Percentiles rank a stretch among this genome's conserved stretches.
phyloP scores from a whole-genome alignment of 2,888 invertebrate species.

The Clanis bilineata region DNA sequence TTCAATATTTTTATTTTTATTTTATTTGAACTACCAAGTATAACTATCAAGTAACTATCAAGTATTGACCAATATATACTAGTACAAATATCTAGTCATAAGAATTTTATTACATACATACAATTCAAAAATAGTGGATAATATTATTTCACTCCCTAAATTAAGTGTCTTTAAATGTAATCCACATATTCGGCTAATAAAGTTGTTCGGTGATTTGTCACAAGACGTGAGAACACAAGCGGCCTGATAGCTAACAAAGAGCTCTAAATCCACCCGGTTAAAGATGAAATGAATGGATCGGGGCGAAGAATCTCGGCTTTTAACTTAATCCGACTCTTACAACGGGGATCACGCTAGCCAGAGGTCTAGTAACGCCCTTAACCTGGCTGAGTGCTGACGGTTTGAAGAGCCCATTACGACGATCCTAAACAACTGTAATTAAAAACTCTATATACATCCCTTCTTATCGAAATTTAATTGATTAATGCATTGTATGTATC shows the following conservation, averaged over 20 bases:
- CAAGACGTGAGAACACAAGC: constrained; percentile 28
- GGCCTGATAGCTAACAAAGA: constrained; percentile 45
- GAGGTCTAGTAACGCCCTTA: constrained; percentile 24
- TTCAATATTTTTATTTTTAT: too few relatives aligned
- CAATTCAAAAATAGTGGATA: too few relatives aligned
- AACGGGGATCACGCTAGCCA: constrained; percentile 29
- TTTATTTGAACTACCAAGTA: too few relatives aligned
- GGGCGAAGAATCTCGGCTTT: constrained; percentile 40
- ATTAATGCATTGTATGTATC: too few relatives aligned
- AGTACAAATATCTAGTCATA: too few relatives aligned
- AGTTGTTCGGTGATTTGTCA: constrained; percentile 36
- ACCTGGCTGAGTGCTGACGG: constrained; percentile 24
- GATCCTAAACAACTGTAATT: constrained; percentile 3
- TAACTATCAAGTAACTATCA: too few relatives aligned
- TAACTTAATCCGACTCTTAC: constrained; percentile 33
- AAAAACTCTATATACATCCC: background rate
- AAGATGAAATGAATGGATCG: constrained; percentile 44
- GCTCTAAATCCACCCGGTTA: constrained; percentile 43
- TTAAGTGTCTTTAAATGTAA: background rate
- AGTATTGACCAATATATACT: too few relatives aligned
- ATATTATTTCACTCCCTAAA: background rate
- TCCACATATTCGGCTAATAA: constrained; percentile 1
- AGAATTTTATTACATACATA: background rate
- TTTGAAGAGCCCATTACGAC: background rate
- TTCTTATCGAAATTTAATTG: too few relatives aligned